phyloP scores from a whole-genome alignment of 2,113 vertebrate genomes.

The Noturus placidus region DNA sequence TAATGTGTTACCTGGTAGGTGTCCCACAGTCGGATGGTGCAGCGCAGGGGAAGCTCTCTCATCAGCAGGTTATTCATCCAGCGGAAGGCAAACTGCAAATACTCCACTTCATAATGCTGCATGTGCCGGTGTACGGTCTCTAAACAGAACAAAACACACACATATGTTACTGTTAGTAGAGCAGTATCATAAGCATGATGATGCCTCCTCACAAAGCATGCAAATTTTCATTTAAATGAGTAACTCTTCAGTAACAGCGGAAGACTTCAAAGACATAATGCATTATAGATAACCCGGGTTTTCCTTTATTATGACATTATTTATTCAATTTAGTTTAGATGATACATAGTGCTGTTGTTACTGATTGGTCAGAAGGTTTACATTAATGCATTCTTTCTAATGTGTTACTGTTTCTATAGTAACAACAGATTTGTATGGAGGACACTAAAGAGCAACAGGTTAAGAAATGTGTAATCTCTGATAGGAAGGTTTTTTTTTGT shows the following conservation, averaged over 20 bases:
- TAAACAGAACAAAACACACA: slow-evolving; percentile 62
- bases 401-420: neutral
- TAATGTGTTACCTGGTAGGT: slow-evolving; percentile 86
- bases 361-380: neutral
- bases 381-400: neutral
- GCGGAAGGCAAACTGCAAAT: slow-evolving; percentile 95
- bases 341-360: neutral
- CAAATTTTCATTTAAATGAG: neutral
- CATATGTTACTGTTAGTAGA: neutral
- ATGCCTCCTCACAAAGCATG: neutral
- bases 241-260: neutral
- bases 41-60: slow-evolving; percentile 89
- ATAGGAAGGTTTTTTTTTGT: neutral
- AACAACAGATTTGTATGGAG: neutral
- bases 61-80: slow-evolving; percentile 99
- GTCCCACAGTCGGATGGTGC: slow-evolving; percentile 93
- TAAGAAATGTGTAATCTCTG: neutral
- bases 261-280: neutral
- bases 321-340: neutral
- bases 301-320: neutral
- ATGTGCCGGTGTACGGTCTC: slow-evolving; percentile 90
- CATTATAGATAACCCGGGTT: neutral
- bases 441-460: neutral
- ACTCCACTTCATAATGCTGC: slow-evolving; percentile 91
- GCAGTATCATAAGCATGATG: too few relatives aligned